Conservation (phyloP, 2,888 invertebrate species). For the Campaea margaritaria region DNA sequence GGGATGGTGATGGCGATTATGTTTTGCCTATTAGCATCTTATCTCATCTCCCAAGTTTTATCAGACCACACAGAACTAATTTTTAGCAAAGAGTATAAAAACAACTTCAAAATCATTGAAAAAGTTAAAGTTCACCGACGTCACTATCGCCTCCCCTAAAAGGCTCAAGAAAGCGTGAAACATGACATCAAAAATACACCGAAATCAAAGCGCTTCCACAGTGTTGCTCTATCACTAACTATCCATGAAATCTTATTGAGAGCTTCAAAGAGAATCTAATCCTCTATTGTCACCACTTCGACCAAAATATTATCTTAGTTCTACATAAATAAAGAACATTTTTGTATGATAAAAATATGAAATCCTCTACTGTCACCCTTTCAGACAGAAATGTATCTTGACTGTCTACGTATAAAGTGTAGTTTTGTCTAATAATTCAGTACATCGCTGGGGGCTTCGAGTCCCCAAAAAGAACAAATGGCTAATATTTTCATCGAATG, state of each 20-base stretch:
- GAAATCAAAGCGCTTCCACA: conserved; percentile 80
- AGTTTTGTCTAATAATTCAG: conserved; percentile 29
- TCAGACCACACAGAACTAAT: too few species aligned
- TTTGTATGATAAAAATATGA: conserved; percentile 20
- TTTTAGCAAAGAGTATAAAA: too few species aligned
- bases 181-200: conserved; percentile 82
- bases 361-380: conserved; percentile 49
- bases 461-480: conserved; percentile 56
- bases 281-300: conserved; percentile 41
- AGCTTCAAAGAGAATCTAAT: conserved; percentile 78
- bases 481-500: conserved; percentile 49
- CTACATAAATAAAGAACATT: conserved; percentile 38
- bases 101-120: neutral
- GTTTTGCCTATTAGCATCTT: too few species aligned
- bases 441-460: conserved; percentile 49
- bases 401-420: conserved; percentile 33
- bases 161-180: conserved; percentile 66
- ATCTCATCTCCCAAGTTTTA: too few species aligned
- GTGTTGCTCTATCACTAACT: conserved; percentile 80
- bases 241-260: conserved; percentile 82
- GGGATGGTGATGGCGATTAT: too few species aligned
- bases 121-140: neutral
- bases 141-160: conserved; percentile 36
- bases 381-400: conserved; percentile 43
- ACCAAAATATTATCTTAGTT: conserved; percentile 42